Conservation (phyloP, 2,888 invertebrate genomes). For the Homarus gammarus region DNA sequence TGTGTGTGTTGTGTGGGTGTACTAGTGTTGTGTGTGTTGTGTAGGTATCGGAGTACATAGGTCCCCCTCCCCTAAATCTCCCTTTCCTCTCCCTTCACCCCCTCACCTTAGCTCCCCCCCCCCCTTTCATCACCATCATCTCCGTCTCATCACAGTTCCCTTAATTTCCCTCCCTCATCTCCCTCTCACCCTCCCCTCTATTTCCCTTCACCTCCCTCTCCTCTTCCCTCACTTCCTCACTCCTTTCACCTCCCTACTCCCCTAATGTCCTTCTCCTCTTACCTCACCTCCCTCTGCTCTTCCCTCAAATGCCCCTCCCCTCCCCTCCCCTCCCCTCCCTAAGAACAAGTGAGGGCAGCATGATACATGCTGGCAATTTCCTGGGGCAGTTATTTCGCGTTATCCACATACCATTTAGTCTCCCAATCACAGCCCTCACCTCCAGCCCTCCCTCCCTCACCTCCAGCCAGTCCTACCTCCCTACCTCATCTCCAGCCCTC, state of each 20-base stretch:
- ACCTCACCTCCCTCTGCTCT: not conserved
- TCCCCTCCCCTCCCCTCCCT: not conserved
- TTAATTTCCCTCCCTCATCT: not conserved
- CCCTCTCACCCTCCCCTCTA: not conserved
- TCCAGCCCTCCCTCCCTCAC: not conserved
- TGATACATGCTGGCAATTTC: conserved; percentile 1
- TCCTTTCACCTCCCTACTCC: not conserved
- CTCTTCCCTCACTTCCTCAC: not conserved
- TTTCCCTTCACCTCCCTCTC: not conserved
- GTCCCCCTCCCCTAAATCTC: too few species aligned
- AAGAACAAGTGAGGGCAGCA: not conserved
- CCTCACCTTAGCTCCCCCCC: too few species aligned
- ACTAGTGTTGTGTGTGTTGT: too few species aligned
- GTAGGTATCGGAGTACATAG: too few species aligned
- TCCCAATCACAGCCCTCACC: not conserved
- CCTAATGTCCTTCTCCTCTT: not conserved
- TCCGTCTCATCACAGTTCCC: too few species aligned
- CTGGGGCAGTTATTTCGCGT: not conserved
- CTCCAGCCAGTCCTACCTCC: too few species aligned
- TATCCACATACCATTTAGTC: conserved; percentile 5
- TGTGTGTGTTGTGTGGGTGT: too few species aligned
- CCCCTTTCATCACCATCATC: too few species aligned
- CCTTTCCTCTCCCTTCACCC: too few species aligned
- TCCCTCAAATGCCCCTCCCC: not conserved
- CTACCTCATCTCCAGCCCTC: too few species aligned